phyloP scores from a whole-genome alignment of 1,140 invertebrate species.

The Agrypnia vestita region DNA sequence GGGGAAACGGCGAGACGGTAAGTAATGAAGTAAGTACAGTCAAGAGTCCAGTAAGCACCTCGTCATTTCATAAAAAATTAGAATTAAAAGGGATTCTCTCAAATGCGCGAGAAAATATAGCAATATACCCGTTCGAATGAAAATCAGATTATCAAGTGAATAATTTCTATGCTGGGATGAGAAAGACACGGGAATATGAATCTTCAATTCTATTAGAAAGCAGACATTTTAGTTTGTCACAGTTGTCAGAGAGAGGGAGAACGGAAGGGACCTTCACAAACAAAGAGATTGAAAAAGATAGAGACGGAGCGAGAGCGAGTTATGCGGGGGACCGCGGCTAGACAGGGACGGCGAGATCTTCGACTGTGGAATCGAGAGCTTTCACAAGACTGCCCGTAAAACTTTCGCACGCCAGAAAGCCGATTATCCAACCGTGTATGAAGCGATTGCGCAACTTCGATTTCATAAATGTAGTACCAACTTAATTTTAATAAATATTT shows the following conservation, averaged over 20 bases:
- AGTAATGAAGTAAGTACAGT: too few relatives aligned
- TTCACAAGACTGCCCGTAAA: constrained; percentile 40
- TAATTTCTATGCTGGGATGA: not conserved
- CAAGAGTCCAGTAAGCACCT: too few relatives aligned
- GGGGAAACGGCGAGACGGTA: too few relatives aligned
- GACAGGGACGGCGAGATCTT: constrained; percentile 30
- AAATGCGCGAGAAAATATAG: too few relatives aligned
- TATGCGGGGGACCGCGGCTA: not conserved
- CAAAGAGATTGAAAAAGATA: constrained; percentile 42
- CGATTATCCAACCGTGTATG: constrained; percentile 39
- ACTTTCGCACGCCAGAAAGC: constrained; percentile 39
- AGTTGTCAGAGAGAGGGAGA: constrained; percentile 21
- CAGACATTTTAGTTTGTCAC: constrained; percentile 38
- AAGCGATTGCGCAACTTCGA: constrained; percentile 20
- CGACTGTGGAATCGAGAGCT: constrained; percentile 13
- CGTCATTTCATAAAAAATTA: too few relatives aligned
- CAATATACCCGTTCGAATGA: too few relatives aligned
- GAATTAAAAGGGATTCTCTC: too few relatives aligned
- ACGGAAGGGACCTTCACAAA: constrained; percentile 40
- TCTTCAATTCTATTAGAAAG: constrained; percentile 31
- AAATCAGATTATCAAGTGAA: not conserved
- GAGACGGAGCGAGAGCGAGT: constrained; percentile 23
- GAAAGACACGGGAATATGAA: constrained; percentile 19
- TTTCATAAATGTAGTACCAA: not conserved
- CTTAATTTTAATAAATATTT: too few relatives aligned